These are phyloP conservation scores for Notoglanidium macrostoma DNA, from an alignment of 2,797 vertebrate genomes.

Conservation along the genomic window DNA sequence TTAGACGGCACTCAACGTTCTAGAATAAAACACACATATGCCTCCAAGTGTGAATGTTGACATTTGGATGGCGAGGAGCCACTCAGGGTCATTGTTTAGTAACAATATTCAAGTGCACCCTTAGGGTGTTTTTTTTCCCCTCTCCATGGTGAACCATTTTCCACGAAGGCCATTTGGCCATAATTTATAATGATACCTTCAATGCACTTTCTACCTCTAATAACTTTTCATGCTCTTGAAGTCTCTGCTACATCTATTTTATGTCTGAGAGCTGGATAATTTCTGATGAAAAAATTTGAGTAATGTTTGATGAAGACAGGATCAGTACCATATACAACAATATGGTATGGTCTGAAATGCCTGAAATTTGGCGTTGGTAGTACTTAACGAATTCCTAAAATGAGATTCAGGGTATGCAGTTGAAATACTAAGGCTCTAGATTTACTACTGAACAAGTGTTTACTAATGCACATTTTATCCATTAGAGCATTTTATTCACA, in stretches of 20 bases:
- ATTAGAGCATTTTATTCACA: neutral
- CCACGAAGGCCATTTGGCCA: slow-evolving; percentile 63
- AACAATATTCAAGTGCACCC: slow-evolving; percentile 65
- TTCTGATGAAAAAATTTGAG: slow-evolving; percentile 50
- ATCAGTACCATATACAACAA: slow-evolving; percentile 29
- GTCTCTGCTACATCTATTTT: slow-evolving; percentile 53
- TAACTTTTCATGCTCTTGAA: slow-evolving; percentile 61
- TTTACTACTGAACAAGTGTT: neutral
- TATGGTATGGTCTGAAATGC: slow-evolving; percentile 9
- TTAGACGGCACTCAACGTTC: slow-evolving; percentile 61
- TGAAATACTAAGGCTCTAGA: neutral
- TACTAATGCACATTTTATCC: neutral
- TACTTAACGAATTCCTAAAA: neutral
- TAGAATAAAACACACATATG: slow-evolving; percentile 63
- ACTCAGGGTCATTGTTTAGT: slow-evolving; percentile 64
- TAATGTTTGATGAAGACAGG: slow-evolving; percentile 31
- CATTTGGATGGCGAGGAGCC: slow-evolving; percentile 66
- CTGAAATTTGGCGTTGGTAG: neutral
- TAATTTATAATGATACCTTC: slow-evolving; percentile 79
- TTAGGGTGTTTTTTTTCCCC: slow-evolving; percentile 53
- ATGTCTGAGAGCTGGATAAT: slow-evolving; percentile 55
- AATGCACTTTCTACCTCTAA: slow-evolving; percentile 89
- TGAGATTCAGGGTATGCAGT: neutral
- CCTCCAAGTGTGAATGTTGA: slow-evolving; percentile 67
- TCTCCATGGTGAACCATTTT: slow-evolving; percentile 60